Percentiles rank a stretch among this genome's conserved stretches.
Conservation (phyloP, 2,888 invertebrate species). For the Drosophila meridionalis region DNA sequence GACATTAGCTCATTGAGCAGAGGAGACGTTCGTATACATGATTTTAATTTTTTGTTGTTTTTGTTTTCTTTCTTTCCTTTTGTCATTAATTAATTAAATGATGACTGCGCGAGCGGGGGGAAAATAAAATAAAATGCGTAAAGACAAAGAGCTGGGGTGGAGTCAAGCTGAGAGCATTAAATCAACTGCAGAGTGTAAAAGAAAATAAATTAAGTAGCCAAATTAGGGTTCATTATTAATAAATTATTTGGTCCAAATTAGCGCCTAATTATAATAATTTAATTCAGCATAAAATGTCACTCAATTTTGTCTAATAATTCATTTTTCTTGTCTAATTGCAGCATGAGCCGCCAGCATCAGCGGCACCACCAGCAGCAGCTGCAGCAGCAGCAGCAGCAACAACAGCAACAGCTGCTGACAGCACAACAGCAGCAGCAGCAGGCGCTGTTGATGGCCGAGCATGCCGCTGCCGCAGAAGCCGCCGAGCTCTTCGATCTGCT, state of each 20-base stretch:
- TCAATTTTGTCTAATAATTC: slow-evolving; percentile 17
- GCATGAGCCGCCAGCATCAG: slow-evolving; percentile 85
- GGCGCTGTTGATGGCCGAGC: slow-evolving; percentile 83
- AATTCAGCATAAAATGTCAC: slow-evolving; percentile 10
- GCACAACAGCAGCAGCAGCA: slow-evolving; percentile 86
- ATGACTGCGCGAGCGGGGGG: slow-evolving; percentile 12
- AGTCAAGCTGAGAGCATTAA: slow-evolving; percentile 1
- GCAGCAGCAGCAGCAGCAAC: slow-evolving; percentile 80
- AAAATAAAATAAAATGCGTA: neutral
- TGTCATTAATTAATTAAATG: slow-evolving; percentile 49
- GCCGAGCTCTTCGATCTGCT: slow-evolving; percentile 96
- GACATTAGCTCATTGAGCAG: slow-evolving; percentile 32
- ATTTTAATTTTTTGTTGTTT: slow-evolving; percentile 16
- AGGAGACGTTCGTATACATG: slow-evolving; percentile 34
- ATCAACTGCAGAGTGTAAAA: neutral
- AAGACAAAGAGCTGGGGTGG: slow-evolving; percentile 6
- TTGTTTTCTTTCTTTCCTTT: slow-evolving; percentile 12
- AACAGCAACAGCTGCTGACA: slow-evolving; percentile 86
- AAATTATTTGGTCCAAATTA: neutral
- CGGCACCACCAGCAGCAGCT: slow-evolving; percentile 82
- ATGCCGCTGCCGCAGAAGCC: slow-evolving; percentile 88
- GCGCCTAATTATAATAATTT: slow-evolving; percentile 4
- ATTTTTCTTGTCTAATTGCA: slow-evolving; percentile 38
- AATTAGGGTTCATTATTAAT: slow-evolving; percentile 3
- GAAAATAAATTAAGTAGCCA: neutral